Evolutionary conservation across 2,113 vertebrate species (phyloP).

Genomic region (Mugil cephalus): DNA sequence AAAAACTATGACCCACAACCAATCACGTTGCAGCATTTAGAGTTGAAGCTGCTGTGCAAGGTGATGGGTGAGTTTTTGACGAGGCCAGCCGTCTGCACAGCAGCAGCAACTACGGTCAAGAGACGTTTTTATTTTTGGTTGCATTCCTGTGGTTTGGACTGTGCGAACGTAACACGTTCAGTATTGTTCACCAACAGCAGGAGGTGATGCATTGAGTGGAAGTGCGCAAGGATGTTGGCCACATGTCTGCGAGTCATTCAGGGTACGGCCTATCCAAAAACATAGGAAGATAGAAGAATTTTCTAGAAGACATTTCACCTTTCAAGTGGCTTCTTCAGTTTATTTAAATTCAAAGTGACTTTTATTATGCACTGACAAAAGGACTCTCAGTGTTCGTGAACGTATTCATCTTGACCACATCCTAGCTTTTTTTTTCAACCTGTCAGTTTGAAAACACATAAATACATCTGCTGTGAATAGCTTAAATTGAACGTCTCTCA

Average conservation of each 20-base stretch:
- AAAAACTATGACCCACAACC: background rate
- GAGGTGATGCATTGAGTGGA: background rate
- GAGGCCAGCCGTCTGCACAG: background rate
- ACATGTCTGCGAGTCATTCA: too few relatives aligned
- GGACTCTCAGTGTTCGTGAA: conserved; percentile 6
- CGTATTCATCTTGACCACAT: conserved; percentile 47
- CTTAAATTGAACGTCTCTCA: conserved; percentile 43
- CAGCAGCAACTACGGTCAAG: background rate
- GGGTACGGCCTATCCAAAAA: too few relatives aligned
- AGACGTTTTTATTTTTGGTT: too few relatives aligned
- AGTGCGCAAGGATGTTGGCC: too few relatives aligned
- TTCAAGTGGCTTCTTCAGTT: too few relatives aligned
- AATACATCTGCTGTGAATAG: conserved; percentile 9
- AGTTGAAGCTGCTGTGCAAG: background rate
- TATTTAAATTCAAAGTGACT: conserved; percentile 2
- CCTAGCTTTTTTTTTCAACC: conserved; percentile 31
- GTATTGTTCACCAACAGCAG: background rate
- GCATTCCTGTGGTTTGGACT: conserved; percentile 5
- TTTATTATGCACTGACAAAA: conserved; percentile 7
- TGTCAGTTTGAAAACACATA: background rate
- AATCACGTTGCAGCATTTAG: background rate
- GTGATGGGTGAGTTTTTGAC: background rate
- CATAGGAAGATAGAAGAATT: too few relatives aligned
- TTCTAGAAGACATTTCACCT: too few relatives aligned
- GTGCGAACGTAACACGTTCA: background rate